These are phyloP conservation scores for honey bee (Apis mellifera) DNA, from an alignment of 1,140 invertebrate species.

Conservation along the genomic window DNA sequence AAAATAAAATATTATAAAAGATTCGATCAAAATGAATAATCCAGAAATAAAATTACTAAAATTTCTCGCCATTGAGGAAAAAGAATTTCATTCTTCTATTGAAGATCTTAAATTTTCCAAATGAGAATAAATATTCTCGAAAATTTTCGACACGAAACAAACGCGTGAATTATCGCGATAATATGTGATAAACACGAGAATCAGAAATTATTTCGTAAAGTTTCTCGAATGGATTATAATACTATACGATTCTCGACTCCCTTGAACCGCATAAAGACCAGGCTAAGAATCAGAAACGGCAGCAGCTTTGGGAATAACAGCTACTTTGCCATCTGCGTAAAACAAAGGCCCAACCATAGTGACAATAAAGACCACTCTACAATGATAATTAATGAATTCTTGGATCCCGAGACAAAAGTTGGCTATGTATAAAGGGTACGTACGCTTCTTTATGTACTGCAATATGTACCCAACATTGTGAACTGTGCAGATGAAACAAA, in stretches of 20 bases:
- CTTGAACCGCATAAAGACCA: constrained; percentile 12
- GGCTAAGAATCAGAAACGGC: constrained; percentile 34
- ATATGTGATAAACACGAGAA: not conserved
- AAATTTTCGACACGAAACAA: too few species aligned
- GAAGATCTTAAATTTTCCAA: too few species aligned
- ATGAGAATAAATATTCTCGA: too few species aligned
- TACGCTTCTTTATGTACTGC: constrained; percentile 1
- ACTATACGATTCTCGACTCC: too few species aligned
- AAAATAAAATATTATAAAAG: too few species aligned
- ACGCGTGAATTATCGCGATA: too few species aligned
- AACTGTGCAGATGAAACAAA: constrained; percentile 16
- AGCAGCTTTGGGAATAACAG: constrained; percentile 36
- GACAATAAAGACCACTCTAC: constrained; percentile 54
- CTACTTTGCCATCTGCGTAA: constrained; percentile 39
- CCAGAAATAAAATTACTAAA: too few species aligned
- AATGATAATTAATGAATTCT: constrained; percentile 59
- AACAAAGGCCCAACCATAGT: constrained; percentile 49
- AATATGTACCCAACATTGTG: constrained; percentile 27
- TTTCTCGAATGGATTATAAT: too few species aligned
- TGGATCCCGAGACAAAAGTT: constrained; percentile 40
- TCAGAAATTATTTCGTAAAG: not conserved
- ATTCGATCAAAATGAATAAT: too few species aligned
- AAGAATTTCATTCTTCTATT: too few species aligned
- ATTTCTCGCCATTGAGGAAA: too few species aligned
- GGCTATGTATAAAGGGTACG: constrained; percentile 4